Evolutionary conservation across 1,140 invertebrate species (phyloP), one percentile per base, ranked within the genome.

Genomic region (Diorhabda sublineata): DNA sequence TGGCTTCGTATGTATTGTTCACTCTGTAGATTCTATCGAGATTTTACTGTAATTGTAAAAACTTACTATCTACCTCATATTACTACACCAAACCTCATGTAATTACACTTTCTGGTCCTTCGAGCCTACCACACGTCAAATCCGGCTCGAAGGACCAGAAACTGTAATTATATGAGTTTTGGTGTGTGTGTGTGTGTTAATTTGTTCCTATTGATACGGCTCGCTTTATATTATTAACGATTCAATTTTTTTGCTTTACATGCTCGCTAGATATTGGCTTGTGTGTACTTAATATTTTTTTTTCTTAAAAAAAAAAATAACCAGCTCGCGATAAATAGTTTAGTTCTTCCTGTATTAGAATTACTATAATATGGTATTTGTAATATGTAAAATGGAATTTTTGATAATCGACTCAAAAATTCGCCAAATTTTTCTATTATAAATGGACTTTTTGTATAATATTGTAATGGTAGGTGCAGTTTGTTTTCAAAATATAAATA

Each of bases 381-480:
- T 68, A 61, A 61, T 60, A 62, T 61, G 61, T 60, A 60, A 68
- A 43, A 45, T 62, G 64, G 57, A 47, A 66, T 64, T 58, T 63
- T 26, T 60, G 59, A 41, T 26, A 41, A 7, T 26, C 7, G 26
- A 60, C 11, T 60, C 6, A 60, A 60, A 52, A 6, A 52, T 52
- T 52, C 47, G 47, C 47, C n/a, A 68, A 70, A 70, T 74, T 67
- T 74, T 65, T 45, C 70, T 68, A 66, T 69, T 58, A 69, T 69
- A 52, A 52, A 52, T 52, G 47, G 47, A 52, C 47, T 52, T 52
- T 74, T 71, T 69, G 71, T 66, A 67, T 69, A 71, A 73, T 73
- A 70, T 70, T 73, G 72, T 75, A 70, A 73, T 66, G 72, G 72
- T 60, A 45, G 71, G 69, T 75, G 72, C 74, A 75, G 74, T 67